Conservation (phyloP, 2,888 invertebrate species). For the Eucera pruinosa region DNA sequence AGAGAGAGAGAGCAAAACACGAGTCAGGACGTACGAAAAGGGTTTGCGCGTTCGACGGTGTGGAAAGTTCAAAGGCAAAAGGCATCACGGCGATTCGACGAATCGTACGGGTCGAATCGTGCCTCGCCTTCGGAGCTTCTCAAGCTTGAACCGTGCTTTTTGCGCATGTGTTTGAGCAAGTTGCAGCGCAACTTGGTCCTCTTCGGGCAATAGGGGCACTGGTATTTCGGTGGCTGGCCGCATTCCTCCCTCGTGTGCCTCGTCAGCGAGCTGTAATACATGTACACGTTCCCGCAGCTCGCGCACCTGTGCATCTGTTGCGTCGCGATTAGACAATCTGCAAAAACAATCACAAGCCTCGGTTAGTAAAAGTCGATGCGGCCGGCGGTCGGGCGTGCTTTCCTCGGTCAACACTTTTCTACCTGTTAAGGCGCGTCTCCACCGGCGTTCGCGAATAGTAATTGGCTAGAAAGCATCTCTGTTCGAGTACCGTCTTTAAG, state of each 20-base stretch:
- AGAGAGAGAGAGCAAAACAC: too few species aligned
- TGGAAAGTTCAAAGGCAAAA: too few species aligned
- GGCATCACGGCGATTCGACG: too few species aligned
- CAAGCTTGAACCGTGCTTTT: constrained; percentile 68
- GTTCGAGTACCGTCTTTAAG: too few species aligned
- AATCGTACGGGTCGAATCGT: too few species aligned
- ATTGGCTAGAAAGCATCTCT: too few species aligned
- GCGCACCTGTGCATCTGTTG: constrained; percentile 70
- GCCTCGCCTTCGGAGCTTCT: too few species aligned
- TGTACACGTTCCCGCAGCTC: constrained; percentile 79
- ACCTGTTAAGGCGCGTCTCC: too few species aligned
- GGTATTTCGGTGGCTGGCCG: constrained; percentile 79
- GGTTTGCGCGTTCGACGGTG: too few species aligned
- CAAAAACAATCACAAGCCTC: constrained; percentile 66
- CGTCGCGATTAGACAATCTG: constrained; percentile 71
- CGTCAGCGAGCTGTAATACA: constrained; percentile 77
- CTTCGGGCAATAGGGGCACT: constrained; percentile 81
- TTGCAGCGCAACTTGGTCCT: constrained; percentile 81
- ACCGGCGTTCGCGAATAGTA: too few species aligned
- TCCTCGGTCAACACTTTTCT: constrained; percentile 20
- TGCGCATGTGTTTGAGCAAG: constrained; percentile 80
- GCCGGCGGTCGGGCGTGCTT: not conserved
- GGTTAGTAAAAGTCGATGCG: constrained; percentile 46
- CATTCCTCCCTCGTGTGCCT: constrained; percentile 81
- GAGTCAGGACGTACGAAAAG: not conserved